A percentile compares a stretch with the other conserved stretches of the same genome.
Conservation (phyloP, 2,888 invertebrate species). For the Acleris literana region DNA sequence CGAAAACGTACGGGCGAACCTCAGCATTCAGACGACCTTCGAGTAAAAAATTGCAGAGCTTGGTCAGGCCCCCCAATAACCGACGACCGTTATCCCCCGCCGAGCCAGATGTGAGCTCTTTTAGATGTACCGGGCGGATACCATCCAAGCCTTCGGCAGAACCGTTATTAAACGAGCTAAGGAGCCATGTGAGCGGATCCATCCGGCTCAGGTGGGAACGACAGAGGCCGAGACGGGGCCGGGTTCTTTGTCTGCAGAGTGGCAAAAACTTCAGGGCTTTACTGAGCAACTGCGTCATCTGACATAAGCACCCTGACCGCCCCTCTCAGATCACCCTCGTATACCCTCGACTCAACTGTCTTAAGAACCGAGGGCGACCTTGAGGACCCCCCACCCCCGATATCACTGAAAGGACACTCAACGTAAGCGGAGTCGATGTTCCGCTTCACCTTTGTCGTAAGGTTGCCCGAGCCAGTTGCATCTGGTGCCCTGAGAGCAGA, state of each 20-base stretch:
- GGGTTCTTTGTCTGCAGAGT: constrained; percentile 4
- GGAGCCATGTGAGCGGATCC: background rate
- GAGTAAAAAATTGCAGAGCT: background rate
- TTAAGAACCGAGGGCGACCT: too few relatives aligned
- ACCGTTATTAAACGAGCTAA: constrained; percentile 3
- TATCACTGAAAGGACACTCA: too few relatives aligned
- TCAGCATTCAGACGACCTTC: background rate
- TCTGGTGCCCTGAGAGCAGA: constrained; percentile 1
- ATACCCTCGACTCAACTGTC: background rate
- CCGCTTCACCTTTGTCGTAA: constrained; percentile 6
- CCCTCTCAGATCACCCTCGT: constrained; percentile 3
- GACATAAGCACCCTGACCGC: constrained; percentile 5
- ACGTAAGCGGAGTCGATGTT: background rate
- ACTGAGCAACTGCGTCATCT: background rate
- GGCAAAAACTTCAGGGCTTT: background rate
- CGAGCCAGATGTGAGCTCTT: background rate
- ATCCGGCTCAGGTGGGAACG: constrained; percentile 1
- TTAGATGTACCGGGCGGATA: constrained; percentile 2
- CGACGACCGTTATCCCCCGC: background rate
- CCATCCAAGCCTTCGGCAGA: constrained; percentile 5
- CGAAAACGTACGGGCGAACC: background rate
- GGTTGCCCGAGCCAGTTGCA: background rate
- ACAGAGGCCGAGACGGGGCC: background rate
- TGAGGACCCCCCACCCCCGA: too few relatives aligned
- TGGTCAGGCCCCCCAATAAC: background rate